Percentiles rank a stretch among this genome's conserved stretches.
Conservation (phyloP, 2,113 vertebrate genomes). For the Maccullochella peelii region DNA sequence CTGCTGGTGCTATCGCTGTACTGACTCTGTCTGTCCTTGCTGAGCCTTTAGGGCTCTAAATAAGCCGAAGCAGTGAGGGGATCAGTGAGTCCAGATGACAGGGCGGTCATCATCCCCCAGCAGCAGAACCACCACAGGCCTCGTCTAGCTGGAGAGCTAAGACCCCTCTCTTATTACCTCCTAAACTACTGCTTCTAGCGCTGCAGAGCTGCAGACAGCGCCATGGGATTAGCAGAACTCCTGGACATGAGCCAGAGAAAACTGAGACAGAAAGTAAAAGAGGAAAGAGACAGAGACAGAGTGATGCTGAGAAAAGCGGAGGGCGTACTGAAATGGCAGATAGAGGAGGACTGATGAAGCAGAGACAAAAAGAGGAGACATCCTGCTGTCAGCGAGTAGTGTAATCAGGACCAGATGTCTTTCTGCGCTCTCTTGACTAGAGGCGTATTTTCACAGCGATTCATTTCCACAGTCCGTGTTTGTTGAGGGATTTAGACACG, state of each 20-base stretch:
- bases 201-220: conserved; percentile 9
- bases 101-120: background rate
- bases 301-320: conserved; percentile 41
- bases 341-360: conserved; percentile 44
- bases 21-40: background rate
- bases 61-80: background rate
- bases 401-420: conserved; percentile 80
- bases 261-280: conserved; percentile 27
- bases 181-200: conserved; percentile 3
- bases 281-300: conserved; percentile 5
- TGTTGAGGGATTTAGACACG: conserved; percentile 38
- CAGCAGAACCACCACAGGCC: background rate
- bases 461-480: conserved; percentile 50
- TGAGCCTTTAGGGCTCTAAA: background rate
- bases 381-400: conserved; percentile 75
- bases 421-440: conserved; percentile 56
- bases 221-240: conserved; percentile 18
- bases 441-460: conserved; percentile 49
- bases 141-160: background rate
- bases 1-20: background rate
- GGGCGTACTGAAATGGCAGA: conserved; percentile 1
- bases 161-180: conserved; percentile 13
- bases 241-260: conserved; percentile 31
- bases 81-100: conserved; percentile 30
- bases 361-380: conserved; percentile 59